Conservation (phyloP, 2,888 invertebrate species). For the Dasysyrphus albostriatus region DNA sequence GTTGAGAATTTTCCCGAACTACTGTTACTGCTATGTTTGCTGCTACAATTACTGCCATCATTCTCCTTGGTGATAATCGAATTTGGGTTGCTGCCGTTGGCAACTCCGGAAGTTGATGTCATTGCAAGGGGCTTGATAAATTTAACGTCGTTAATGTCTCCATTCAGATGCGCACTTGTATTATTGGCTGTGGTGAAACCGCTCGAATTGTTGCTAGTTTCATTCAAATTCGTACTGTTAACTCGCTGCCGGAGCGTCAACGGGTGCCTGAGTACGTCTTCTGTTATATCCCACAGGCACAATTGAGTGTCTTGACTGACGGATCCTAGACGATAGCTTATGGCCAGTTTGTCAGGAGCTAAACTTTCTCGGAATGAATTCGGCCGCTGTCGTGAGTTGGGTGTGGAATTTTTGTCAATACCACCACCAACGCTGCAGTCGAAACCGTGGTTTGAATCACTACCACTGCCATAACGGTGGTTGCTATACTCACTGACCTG, state of each 20-base stretch:
- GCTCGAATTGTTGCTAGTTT: conserved; percentile 77
- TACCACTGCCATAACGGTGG: conserved; percentile 65
- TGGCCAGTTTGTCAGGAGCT: conserved; percentile 84
- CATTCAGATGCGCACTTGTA: conserved; percentile 79
- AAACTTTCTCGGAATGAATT: conserved; percentile 82
- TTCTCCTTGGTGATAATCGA: conserved; percentile 69
- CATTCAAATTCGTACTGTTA: conserved; percentile 80
- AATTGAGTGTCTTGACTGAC: conserved; percentile 99
- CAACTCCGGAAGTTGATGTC: conserved; percentile 52
- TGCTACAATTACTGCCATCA: conserved; percentile 80
- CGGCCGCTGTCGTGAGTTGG: conserved; percentile 80
- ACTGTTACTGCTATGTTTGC: conserved; percentile 80
- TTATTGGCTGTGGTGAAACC: conserved; percentile 60
- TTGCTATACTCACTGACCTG: conserved; percentile 81
- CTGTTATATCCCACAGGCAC: conserved; percentile 99
- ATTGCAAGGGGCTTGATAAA: conserved; percentile 82
- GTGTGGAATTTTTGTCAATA: conserved; percentile 81
- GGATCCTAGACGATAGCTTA: conserved; percentile 94
- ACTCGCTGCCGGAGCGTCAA: conserved; percentile 82
- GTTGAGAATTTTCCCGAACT: conserved; percentile 84
- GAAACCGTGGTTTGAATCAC: conserved; percentile 78
- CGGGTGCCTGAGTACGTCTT: conserved; percentile 94
- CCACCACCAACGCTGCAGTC: conserved; percentile 78
- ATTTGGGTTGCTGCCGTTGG: conserved; percentile 52
- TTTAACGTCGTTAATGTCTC: conserved; percentile 82